Evolutionary conservation across 2,113 vertebrate species (phyloP).

Genomic region (Galeopterus variegatus): DNA sequence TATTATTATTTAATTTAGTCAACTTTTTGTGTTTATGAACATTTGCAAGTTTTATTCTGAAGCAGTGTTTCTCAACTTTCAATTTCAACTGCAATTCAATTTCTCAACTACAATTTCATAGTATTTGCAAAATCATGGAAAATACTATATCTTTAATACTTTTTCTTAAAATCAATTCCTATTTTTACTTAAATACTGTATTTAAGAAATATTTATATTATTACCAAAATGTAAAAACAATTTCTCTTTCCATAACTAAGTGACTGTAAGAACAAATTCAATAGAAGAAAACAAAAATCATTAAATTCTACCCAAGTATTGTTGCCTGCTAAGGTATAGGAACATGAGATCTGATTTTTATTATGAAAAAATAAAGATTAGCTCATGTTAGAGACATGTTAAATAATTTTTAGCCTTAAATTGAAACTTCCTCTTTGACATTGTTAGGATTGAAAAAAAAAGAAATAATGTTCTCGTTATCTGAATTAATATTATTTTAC

Average conservation of each 20-base stretch:
- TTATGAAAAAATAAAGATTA: constrained; percentile 30
- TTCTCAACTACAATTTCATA: background rate
- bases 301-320: background rate
- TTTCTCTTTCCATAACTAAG: background rate
- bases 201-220: background rate
- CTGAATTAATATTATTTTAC: background rate
- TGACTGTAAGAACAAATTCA: constrained; percentile 19
- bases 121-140: constrained; percentile 3
- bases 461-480: background rate
- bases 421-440: background rate
- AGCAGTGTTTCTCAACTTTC: background rate
- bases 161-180: constrained; percentile 4
- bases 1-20: background rate
- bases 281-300: background rate
- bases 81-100: background rate
- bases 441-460: constrained; percentile 20
- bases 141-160: background rate
- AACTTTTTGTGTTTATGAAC: background rate
- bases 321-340: background rate
- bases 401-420: constrained; percentile 28
- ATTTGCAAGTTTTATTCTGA: constrained; percentile 40
- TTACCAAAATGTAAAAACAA: background rate
- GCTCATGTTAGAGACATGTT: background rate
- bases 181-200: background rate
- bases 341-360: background rate